A percentile compares a stretch with the other conserved stretches of the same genome.
Evolutionary conservation across 2,797 vertebrate genomes (phyloP).

Genomic region (Coreius guichenoti): DNA sequence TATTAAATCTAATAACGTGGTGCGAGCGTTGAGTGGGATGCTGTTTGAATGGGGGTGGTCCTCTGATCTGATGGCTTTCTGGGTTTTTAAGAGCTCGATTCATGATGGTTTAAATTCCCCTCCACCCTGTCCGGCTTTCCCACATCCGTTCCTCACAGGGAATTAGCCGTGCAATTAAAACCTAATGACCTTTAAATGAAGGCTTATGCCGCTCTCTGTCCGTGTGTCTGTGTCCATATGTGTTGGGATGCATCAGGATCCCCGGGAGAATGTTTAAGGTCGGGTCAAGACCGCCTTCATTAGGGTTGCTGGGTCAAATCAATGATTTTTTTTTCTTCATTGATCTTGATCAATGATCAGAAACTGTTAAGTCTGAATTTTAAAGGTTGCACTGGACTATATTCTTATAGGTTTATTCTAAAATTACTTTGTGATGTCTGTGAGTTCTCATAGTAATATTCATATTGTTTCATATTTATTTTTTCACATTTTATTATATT

Average conservation of each 20-base stretch:
- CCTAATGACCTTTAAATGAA: slow-evolving; percentile 76
- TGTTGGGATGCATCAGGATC: slow-evolving; percentile 46
- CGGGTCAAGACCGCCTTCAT: slow-evolving; percentile 5
- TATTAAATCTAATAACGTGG: slow-evolving; percentile 79
- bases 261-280: slow-evolving; percentile 28
- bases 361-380: neutral
- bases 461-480: neutral
- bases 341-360: slow-evolving; percentile 28
- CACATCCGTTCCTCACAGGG: slow-evolving; percentile 63
- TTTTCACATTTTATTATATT: neutral
- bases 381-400: neutral
- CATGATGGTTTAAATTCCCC: slow-evolving; percentile 35
- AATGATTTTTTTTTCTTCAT: slow-evolving; percentile 15
- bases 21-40: slow-evolving; percentile 69
- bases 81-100: slow-evolving; percentile 20
- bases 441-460: neutral
- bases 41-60: slow-evolving; percentile 68
- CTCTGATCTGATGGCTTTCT: slow-evolving; percentile 62
- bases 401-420: neutral
- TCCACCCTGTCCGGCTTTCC: slow-evolving; percentile 20
- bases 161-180: slow-evolving; percentile 75
- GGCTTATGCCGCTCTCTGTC: slow-evolving; percentile 45
- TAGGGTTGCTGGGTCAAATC: slow-evolving; percentile 25
- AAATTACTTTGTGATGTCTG: neutral
- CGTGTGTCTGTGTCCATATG: slow-evolving; percentile 18